phyloP scores from a whole-genome alignment of 2,797 vertebrate genomes.

The Sphenodon punctatus region DNA sequence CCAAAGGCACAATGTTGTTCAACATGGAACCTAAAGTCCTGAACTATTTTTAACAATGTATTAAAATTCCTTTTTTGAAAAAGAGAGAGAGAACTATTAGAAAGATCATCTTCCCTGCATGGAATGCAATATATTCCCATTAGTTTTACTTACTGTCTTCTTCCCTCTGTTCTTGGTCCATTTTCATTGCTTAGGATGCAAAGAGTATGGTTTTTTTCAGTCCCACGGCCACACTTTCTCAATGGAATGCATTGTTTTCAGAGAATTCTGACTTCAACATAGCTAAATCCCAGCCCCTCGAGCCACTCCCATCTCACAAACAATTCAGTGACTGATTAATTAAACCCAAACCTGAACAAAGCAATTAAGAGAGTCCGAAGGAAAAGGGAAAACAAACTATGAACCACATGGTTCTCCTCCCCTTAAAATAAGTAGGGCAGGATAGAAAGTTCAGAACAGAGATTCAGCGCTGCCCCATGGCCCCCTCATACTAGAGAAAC shows the following conservation, averaged over 20 bases:
- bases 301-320: constrained; percentile 36
- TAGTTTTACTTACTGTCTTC: constrained; percentile 50
- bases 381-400: background rate
- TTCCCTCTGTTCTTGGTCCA: constrained; percentile 33
- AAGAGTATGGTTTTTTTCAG: background rate
- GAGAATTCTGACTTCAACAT: background rate
- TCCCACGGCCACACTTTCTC: background rate
- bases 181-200: background rate
- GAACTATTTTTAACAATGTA: background rate
- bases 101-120: background rate
- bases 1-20: background rate
- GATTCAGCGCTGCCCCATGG: background rate
- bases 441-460: background rate
- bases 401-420: background rate
- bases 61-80: too few relatives aligned
- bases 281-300: background rate
- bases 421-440: background rate
- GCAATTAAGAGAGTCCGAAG: background rate
- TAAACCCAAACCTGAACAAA: background rate
- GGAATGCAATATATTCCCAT: background rate
- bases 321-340: background rate
- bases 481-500: background rate
- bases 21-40: background rate
- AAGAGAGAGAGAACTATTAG: background rate
- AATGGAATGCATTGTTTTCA: background rate